Evolutionary conservation across 2,888 invertebrate species (phyloP).

Genomic region (Amphipoea lucens): DNA sequence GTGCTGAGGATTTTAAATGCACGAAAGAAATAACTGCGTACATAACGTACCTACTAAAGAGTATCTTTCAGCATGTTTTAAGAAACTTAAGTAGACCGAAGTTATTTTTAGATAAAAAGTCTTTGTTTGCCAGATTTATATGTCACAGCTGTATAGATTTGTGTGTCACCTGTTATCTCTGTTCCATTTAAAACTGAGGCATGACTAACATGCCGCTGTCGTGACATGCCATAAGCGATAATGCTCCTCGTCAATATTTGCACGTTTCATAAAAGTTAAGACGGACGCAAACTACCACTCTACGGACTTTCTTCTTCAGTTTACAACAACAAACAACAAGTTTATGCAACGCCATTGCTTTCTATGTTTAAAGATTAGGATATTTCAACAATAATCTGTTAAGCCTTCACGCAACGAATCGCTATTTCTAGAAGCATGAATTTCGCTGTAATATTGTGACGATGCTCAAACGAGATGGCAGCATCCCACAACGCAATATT

Average conservation of each 20-base stretch:
- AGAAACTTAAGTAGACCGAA: slow-evolving; percentile 15
- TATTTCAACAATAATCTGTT: slow-evolving; percentile 41
- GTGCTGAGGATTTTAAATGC: slow-evolving; percentile 22
- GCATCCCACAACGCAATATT: slow-evolving; percentile 57
- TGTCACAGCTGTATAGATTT: slow-evolving; percentile 46
- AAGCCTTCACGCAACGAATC: slow-evolving; percentile 35
- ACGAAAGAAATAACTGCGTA: slow-evolving; percentile 4
- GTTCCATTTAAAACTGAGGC: slow-evolving; percentile 59
- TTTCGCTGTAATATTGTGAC: slow-evolving; percentile 50
- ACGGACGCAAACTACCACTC: slow-evolving; percentile 47
- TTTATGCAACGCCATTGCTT: slow-evolving; percentile 56
- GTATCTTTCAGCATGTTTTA: slow-evolving; percentile 19
- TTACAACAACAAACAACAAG: slow-evolving; percentile 21
- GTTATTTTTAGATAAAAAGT: slow-evolving; percentile 30
- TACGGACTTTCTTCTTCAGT: slow-evolving; percentile 43
- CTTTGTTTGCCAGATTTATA: slow-evolving; percentile 35
- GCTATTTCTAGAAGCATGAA: slow-evolving; percentile 49
- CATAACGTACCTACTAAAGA: slow-evolving; percentile 6
- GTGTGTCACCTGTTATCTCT: slow-evolving; percentile 60
- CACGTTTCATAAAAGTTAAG: slow-evolving; percentile 69
- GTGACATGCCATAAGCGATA: slow-evolving; percentile 69
- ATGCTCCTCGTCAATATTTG: slow-evolving; percentile 77
- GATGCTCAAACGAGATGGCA: slow-evolving; percentile 52
- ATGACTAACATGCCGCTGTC: slow-evolving; percentile 58
- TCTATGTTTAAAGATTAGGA: slow-evolving; percentile 57